phyloP scores from a whole-genome alignment of 2,888 invertebrate genomes.

The Hyles lineata region DNA sequence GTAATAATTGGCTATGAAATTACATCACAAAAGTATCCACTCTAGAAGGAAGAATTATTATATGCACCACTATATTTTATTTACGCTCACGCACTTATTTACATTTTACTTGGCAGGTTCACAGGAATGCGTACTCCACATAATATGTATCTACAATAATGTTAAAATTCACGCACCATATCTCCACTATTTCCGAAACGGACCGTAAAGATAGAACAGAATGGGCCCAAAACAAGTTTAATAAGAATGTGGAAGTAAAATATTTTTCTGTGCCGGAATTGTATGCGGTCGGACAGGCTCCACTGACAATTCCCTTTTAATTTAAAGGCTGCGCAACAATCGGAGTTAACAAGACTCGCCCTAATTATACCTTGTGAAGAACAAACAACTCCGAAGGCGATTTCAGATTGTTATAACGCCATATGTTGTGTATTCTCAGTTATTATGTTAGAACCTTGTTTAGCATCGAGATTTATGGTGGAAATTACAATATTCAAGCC shows the following conservation, averaged over 20 bases:
- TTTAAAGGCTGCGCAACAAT: slow-evolving; percentile 76
- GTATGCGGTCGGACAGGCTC: slow-evolving; percentile 73
- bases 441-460: slow-evolving; percentile 36
- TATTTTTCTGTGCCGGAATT: slow-evolving; percentile 82
- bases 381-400: slow-evolving; percentile 74
- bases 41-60: too few species aligned
- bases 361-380: slow-evolving; percentile 79
- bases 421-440: slow-evolving; percentile 60
- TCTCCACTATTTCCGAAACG: slow-evolving; percentile 59
- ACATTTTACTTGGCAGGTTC: too few species aligned
- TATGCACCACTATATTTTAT: too few species aligned
- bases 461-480: slow-evolving; percentile 35
- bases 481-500: slow-evolving; percentile 24
- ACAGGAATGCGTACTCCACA: too few species aligned
- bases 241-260: slow-evolving; percentile 83
- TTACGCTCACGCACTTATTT: too few species aligned
- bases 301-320: slow-evolving; percentile 79
- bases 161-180: slow-evolving; percentile 34
- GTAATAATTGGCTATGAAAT: too few species aligned
- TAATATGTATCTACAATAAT: neutral
- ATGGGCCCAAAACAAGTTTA: slow-evolving; percentile 78
- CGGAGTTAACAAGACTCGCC: slow-evolving; percentile 78
- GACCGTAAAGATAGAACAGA: slow-evolving; percentile 69
- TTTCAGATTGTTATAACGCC: slow-evolving; percentile 67
- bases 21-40: too few species aligned